Evolutionary conservation across 2,113 vertebrate genomes (phyloP), one percentile per base, ranked within the genome.

Genomic region (Melanostigma gelatinosum): DNA sequence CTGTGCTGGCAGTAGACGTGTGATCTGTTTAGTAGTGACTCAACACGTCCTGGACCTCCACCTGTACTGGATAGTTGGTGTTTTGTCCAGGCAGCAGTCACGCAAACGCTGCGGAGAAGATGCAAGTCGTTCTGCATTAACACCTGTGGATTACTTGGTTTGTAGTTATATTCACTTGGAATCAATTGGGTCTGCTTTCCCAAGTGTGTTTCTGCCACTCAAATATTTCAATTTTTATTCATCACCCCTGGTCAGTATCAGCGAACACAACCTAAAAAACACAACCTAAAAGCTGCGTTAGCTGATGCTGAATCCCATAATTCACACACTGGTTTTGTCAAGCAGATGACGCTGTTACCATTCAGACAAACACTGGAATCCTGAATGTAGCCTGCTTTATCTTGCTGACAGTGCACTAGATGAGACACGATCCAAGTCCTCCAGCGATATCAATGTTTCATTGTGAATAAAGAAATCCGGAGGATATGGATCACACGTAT

Each of bases 191-290:
- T 22, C 36, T 52, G 13, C 36, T 15, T 34, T 69, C 36, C 63
- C 36, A 27, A 52, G 52, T 68, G 50, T 42, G 44, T 24, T 61
- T 22, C 38, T 18, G 6, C 34, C 24, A 54, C 22, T 34, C 2
- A 64, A 60, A 69, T 50, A 13, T n/a, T 32, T 61, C 2, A 61
- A 34, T 40, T 61, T 75, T 77, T 15, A 24, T 40, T 54, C 9
- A 9, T 22, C 3, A 13, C 32, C 54, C 22, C 13, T 50, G 32
- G 32, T 6, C 12, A 70, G 32, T 6, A 32, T 15, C 18, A n/a
- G 57, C 27, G 8, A 15, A 29, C 16, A 20, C 29, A 20, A 6
- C 6, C 6, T 34, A 34, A 34, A 34, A 34, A 15, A 29, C 16
- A 20, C 29, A 20, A 6, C 6, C 6, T 34, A 34, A 34, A 34